These are phyloP conservation scores for Philonicus albiceps DNA, from an alignment of 2,888 invertebrate species.

Conservation along the genomic window DNA sequence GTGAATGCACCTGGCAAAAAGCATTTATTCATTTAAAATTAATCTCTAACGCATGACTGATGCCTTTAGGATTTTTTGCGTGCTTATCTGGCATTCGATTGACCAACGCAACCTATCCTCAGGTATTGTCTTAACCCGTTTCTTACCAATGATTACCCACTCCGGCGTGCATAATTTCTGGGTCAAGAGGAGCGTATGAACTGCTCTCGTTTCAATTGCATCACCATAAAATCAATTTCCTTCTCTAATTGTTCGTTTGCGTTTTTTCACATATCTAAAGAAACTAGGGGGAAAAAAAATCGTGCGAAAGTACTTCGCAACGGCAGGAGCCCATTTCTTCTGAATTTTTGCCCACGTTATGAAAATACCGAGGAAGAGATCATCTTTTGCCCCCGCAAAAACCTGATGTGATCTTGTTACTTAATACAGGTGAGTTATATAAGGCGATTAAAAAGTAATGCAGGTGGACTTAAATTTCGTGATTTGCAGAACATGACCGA, in stretches of 20 bases:
- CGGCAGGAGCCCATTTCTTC: not conserved
- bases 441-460: not conserved
- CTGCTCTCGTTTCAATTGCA: not conserved
- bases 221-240: not conserved
- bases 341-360: not conserved
- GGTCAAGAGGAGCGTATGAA: not conserved
- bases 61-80: not conserved
- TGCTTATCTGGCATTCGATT: not conserved
- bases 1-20: not conserved
- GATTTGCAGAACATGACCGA: not conserved
- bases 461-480: not conserved
- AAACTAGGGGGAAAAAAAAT: not conserved
- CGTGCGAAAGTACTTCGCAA: not conserved
- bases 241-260: not conserved
- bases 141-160: not conserved
- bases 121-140: not conserved
- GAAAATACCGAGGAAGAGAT: not conserved
- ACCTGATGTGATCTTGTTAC: not conserved
- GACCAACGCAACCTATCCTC: not conserved
- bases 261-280: not conserved
- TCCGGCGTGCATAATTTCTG: not conserved
- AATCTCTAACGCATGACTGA: not conserved
- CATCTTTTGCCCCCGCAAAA: not conserved
- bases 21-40: not conserved
- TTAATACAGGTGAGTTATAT: not conserved